These are phyloP conservation scores for Sakesphorus luctuosus DNA, from an alignment of 2,113 vertebrate species.

Conservation along the genomic window DNA sequence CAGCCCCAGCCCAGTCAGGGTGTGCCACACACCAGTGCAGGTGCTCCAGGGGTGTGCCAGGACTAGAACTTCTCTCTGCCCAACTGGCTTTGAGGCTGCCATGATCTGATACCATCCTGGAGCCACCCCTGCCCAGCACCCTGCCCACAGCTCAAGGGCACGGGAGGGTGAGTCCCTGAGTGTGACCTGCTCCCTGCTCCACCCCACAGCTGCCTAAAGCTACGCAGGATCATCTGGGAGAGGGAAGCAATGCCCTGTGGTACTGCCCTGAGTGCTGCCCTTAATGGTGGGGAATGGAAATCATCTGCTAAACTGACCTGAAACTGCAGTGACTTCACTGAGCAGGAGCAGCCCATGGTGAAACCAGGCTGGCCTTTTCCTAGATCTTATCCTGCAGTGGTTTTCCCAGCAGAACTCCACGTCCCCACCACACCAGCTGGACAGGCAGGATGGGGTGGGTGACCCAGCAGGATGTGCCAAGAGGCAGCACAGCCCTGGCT, in stretches of 20 bases:
- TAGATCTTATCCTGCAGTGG: background rate
- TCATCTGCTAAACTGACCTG: background rate
- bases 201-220: background rate
- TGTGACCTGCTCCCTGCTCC: background rate
- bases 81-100: background rate
- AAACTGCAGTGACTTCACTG: background rate
- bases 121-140: background rate
- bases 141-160: background rate
- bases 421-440: too few relatives aligned
- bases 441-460: background rate
- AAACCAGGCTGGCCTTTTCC: background rate
- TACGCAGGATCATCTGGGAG: background rate
- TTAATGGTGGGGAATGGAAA: background rate
- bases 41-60: fast-evolving
- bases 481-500: background rate
- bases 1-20: background rate
- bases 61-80: background rate
- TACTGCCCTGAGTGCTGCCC: background rate
- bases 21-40: background rate
- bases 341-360: background rate
- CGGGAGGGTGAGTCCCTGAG: fast-evolving
- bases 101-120: fast-evolving
- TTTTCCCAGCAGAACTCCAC: background rate
- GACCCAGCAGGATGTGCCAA: fast-evolving
- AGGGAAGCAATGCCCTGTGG: background rate